phyloP scores from a whole-genome alignment of 2,113 vertebrate species.

The Hystrix brachyura region DNA sequence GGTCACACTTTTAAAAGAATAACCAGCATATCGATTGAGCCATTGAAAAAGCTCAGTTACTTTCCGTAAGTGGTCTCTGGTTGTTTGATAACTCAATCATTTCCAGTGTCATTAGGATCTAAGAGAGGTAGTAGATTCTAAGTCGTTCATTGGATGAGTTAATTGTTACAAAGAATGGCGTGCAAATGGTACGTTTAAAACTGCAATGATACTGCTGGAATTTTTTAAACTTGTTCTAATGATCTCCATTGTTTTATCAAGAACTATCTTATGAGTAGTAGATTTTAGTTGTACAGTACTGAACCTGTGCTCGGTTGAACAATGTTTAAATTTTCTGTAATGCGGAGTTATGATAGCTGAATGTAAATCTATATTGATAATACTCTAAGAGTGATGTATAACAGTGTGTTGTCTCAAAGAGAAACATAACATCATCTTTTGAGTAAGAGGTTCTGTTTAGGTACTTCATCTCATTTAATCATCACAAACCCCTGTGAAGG shows the following conservation, averaged over 20 bases:
- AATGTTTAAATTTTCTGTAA: not conserved
- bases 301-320: too few relatives aligned
- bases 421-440: not conserved
- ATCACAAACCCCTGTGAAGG: not conserved
- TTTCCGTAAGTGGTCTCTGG: not conserved
- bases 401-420: not conserved
- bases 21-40: not conserved
- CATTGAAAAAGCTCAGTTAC: not conserved
- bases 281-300: not conserved
- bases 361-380: too few relatives aligned
- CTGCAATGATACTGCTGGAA: too few relatives aligned
- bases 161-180: not conserved
- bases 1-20: not conserved
- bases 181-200: not conserved
- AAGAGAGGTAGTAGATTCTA: not conserved
- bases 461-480: not conserved
- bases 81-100: slow-evolving; percentile 4
- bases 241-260: not conserved
- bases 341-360: not conserved
- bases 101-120: not conserved
- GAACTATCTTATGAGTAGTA: not conserved
- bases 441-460: not conserved
- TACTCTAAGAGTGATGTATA: too few relatives aligned
- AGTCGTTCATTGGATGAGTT: not conserved
- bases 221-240: not conserved